Conservation (phyloP, 2,113 vertebrate genomes). For the Phrynosoma platyrhinos region DNA sequence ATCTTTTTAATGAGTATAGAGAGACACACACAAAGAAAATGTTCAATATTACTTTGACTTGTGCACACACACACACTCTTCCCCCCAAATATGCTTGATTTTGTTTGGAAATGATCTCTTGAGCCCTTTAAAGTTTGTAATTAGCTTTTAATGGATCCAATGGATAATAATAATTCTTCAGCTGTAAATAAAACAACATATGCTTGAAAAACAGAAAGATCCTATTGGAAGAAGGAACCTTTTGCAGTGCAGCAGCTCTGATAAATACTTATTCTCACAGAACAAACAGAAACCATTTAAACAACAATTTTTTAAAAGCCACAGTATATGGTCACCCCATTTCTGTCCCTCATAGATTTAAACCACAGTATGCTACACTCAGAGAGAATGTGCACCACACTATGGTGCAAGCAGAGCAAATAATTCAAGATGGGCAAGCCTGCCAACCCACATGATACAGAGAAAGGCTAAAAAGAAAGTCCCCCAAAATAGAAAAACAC, state of each 20-base stretch:
- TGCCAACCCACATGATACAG: background rate
- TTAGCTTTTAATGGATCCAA: background rate
- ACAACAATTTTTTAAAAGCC: background rate
- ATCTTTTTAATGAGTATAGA: slow-evolving; percentile 23
- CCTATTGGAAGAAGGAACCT: background rate
- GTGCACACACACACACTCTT: background rate
- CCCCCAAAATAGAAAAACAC: background rate
- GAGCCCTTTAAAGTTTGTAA: background rate
- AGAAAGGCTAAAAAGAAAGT: background rate
- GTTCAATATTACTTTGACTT: slow-evolving; percentile 25
- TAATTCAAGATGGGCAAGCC: background rate
- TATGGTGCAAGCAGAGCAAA: background rate
- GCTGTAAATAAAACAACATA: too few species aligned
- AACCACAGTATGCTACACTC: background rate
- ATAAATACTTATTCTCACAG: background rate
- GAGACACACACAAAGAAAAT: slow-evolving; percentile 5
- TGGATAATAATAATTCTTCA: background rate
- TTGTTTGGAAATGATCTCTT: background rate
- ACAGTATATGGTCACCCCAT: background rate
- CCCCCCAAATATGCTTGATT: background rate
- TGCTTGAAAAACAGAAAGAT: background rate
- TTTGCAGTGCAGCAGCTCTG: background rate
- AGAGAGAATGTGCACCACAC: background rate
- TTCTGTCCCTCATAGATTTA: background rate
- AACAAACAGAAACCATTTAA: background rate